Base-by-base conservation (phyloP, 2,888 invertebrate species). In the Stenchaetothrips biformis region DNA sequence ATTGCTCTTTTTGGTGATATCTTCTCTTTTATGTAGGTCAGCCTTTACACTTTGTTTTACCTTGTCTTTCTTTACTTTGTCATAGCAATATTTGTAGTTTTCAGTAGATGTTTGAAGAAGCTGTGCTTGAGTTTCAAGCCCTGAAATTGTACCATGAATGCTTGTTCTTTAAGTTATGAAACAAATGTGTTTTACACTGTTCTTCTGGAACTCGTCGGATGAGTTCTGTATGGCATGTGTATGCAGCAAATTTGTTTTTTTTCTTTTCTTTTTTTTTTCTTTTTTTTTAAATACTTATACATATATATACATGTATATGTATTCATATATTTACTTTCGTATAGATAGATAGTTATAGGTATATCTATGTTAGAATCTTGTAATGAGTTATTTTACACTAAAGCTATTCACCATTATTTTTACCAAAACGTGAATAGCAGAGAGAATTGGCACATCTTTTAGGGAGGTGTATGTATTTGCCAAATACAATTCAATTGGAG, bases 381-480 rank as follows among this genome's bases (percentile, higher is more conserved):
- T 77, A 37, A 77, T 79, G 27, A 27, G 37, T 47, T 74, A 79
- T 67, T n/a, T 79, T 21, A 37, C 48, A 49, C 25, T 59, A 62
- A 77, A 74, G 47, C 79, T 21, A 48, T 48, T 79, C 67, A 79
- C 67, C 48, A 49, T 47, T 47, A 47, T 74, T 67, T 74, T 74
- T 74, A 74, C n/a, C n/a, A 47, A 62, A 79, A 79, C 67, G 79
- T 79, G 79, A 79, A 79, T 79, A 74, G 67, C 67, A 74, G 25
- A 11, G 67, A 74, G 11, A 11, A 21, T 74, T 74, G 67, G 67
- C 67, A 25, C 67, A 74, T 25, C 67, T 21, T 74, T 74, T 79
- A 27, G 21, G n/a, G 3, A 74, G 67, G 37, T 79, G 67, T 79
- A 74, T 27, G 16, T 74, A 16, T 47, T 48, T 74, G 67, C 74